These are phyloP conservation scores for Anabacerthia variegaticeps DNA, from an alignment of 2,797 vertebrate species.

Conservation along the genomic window DNA sequence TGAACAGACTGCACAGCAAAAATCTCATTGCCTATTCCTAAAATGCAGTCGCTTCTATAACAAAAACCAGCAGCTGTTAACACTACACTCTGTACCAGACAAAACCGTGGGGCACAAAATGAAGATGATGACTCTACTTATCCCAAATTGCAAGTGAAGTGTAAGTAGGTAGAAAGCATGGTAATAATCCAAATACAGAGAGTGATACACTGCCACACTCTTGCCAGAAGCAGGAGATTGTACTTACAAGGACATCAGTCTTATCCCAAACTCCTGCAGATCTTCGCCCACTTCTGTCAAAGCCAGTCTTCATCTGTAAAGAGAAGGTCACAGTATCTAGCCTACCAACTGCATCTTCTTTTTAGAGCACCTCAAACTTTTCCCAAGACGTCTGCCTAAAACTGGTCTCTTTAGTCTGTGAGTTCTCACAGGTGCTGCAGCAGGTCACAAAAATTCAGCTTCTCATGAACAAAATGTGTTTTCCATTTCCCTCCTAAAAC, in stretches of 20 bases:
- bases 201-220: not conserved
- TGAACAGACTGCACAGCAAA: not conserved
- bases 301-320: not conserved
- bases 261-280: constrained; percentile 13
- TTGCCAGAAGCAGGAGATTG: not conserved
- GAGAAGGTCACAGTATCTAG: not conserved
- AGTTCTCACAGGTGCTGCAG: not conserved
- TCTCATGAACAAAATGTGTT: not conserved
- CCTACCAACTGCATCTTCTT: not conserved
- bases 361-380: not conserved
- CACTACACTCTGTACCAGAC: not conserved
- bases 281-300: not conserved
- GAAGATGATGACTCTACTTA: constrained; percentile 33
- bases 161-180: constrained; percentile 45
- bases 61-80: not conserved
- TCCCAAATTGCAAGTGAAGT: constrained; percentile 31
- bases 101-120: constrained; percentile 23
- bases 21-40: not conserved
- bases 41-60: not conserved
- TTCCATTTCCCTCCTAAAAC: not conserved
- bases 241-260: not conserved
- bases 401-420: not conserved
- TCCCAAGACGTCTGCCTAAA: not conserved
- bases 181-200: constrained; percentile 24
- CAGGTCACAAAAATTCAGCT: not conserved